phyloP scores from a whole-genome alignment of 1,140 invertebrate genomes.

The Daktulosphaira vitifoliae region DNA sequence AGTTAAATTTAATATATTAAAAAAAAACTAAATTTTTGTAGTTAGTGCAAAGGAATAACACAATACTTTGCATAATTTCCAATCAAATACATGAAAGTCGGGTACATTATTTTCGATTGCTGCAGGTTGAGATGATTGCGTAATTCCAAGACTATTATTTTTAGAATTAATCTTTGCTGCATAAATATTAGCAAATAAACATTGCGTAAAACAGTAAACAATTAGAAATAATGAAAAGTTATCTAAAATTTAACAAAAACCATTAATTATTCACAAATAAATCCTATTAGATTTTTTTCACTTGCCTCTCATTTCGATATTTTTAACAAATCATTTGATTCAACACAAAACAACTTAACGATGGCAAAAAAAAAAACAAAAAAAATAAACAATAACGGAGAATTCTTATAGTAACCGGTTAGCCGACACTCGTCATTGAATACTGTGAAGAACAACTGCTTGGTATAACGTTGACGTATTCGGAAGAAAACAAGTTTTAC shows the following conservation, averaged over 20 bases:
- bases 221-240: not conserved
- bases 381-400: too few species aligned
- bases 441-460: conserved; percentile 1
- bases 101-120: not conserved
- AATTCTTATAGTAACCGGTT: too few species aligned
- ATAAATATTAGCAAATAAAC: not conserved
- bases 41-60: conserved; percentile 11
- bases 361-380: too few species aligned
- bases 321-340: conserved; percentile 1
- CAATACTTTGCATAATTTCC: conserved; percentile 50
- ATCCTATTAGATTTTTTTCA: not conserved
- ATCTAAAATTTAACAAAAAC: not conserved
- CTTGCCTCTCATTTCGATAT: conserved; percentile 11
- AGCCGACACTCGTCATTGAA: not conserved
- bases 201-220: not conserved
- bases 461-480: not conserved
- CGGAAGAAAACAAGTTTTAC: conserved; percentile 12
- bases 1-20: conserved; percentile 8
- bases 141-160: not conserved
- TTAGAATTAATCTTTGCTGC: not conserved
- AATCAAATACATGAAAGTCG: conserved; percentile 51
- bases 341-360: too few species aligned
- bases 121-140: not conserved
- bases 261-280: not conserved
- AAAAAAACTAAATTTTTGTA: too few species aligned